These are phyloP conservation scores for Seriola dumerili DNA, from an alignment of 2,113 vertebrate species.

Conservation along the genomic window DNA sequence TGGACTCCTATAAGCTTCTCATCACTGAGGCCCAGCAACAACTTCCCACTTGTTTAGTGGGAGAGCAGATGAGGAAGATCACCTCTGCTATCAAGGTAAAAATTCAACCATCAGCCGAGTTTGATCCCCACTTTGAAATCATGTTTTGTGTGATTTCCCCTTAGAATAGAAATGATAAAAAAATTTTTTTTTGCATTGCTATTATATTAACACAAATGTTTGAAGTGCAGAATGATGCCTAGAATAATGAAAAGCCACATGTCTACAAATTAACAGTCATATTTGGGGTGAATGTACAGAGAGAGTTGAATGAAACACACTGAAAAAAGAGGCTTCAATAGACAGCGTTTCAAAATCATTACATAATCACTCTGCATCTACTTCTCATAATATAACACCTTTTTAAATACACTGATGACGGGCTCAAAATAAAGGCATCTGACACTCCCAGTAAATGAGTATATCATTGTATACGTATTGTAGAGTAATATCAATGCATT, in stretches of 20 bases:
- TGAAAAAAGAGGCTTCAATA: no score
- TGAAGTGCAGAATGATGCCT: background rate
- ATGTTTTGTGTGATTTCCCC: background rate
- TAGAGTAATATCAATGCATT: no score
- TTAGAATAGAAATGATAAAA: background rate
- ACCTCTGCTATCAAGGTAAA: constrained; percentile 42
- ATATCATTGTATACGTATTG: no score
- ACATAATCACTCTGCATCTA: no score
- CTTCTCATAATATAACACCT: no score
- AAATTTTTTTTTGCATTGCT: background rate
- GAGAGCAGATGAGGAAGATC: constrained; percentile 48
- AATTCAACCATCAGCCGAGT: constrained; percentile 37
- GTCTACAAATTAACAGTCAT: background rate
- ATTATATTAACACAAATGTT: background rate
- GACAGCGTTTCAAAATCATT: no score
- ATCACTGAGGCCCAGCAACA: constrained; percentile 57
- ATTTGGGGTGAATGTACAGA: background rate
- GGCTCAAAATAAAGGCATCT: no score
- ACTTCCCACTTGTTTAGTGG: constrained; percentile 66
- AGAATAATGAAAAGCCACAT: background rate
- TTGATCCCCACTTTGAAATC: background rate
- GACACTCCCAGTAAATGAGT: no score
- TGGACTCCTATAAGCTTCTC: constrained; percentile 65
- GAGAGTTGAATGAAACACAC: background rate
- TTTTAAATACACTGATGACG: no score